Base-by-base conservation (phyloP, 2,797 vertebrate genomes). In the Pitangus sulphuratus region DNA sequence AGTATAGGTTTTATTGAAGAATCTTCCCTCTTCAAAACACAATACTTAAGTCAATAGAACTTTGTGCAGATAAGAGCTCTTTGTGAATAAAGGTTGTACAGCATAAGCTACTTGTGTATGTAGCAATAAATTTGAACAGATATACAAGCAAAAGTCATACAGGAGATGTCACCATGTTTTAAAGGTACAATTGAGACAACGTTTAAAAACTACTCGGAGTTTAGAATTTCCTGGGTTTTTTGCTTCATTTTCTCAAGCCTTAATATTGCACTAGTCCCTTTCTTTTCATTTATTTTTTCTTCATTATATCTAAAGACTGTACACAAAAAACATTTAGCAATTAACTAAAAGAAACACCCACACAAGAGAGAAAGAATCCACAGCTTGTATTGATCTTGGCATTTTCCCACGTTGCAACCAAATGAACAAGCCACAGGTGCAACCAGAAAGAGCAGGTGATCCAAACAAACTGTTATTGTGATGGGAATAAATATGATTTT, bases 401-500 rank as follows among this genome's bases (percentile, higher is more conserved):
- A 51, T 75, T 91, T 93, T 96, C 90, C 92, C 82, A 77, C 88
- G 90, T 90, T 97, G 66, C 95, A 97, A 91, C 74, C 87, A 96
- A 97, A 96, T 74, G 91, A 97, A 89, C 71, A 95, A 97, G 96
- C 65, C 93, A 96, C 97, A 98, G 97, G 96, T 98, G 97, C 95
- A 91, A 95, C 54, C 93, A 96, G 95, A 80, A 97, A 84, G 80
- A 97, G 61, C 97, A 98, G 97, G 95, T 97, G 97, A 98, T 93
- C 92, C 86, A 97, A 97, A 97, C 96, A 97, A 97, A 97, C 95
- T 95, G 94, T 90, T 97, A 93, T 77, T 96, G 64, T 96, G 84
- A 91, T 95, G 94, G 87, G 97, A 97, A 97, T 97, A 93, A 94
- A 81, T 81, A 90, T 3, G 18, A 84, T 91, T 95, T 97, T 93